Evolutionary conservation across 2,113 vertebrate species (phyloP).

Genomic region (Hyla sarda): DNA sequence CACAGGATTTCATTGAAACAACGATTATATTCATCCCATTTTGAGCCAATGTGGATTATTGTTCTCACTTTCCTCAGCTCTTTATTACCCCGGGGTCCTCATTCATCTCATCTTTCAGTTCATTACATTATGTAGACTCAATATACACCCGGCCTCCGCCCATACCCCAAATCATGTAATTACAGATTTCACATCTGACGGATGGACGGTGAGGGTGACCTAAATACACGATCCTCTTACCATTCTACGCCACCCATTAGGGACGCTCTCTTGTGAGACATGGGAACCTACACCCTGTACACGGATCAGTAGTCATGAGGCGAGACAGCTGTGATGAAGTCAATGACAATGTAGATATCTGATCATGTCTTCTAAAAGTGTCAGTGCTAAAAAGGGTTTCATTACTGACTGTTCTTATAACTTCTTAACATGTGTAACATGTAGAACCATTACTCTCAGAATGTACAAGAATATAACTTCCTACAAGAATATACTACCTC

Average conservation of each 20-base stretch:
- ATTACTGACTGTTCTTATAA: not conserved
- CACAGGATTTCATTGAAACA: not conserved
- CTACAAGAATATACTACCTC: too few relatives aligned
- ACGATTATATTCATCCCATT: not conserved
- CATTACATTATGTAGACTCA: not conserved
- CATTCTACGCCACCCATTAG: constrained; percentile 7
- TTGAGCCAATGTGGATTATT: not conserved
- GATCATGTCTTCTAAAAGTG: not conserved
- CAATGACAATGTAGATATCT: not conserved
- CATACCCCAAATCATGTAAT: not conserved
- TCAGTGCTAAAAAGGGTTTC: not conserved
- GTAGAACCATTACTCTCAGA: not conserved
- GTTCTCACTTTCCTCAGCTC: not conserved
- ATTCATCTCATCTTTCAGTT: not conserved
- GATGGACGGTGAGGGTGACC: not conserved
- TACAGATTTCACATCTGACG: not conserved
- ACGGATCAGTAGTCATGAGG: not conserved
- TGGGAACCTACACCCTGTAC: not conserved
- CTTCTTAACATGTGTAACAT: not conserved
- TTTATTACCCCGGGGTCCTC: not conserved
- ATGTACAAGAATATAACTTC: not conserved
- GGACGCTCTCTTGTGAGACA: not conserved
- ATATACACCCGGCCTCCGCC: not conserved
- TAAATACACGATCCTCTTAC: not conserved
- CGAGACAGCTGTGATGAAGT: constrained; percentile 16